These are phyloP conservation scores for Calidris pygmaea DNA, from an alignment of 2,113 vertebrate genomes.

Conservation along the genomic window DNA sequence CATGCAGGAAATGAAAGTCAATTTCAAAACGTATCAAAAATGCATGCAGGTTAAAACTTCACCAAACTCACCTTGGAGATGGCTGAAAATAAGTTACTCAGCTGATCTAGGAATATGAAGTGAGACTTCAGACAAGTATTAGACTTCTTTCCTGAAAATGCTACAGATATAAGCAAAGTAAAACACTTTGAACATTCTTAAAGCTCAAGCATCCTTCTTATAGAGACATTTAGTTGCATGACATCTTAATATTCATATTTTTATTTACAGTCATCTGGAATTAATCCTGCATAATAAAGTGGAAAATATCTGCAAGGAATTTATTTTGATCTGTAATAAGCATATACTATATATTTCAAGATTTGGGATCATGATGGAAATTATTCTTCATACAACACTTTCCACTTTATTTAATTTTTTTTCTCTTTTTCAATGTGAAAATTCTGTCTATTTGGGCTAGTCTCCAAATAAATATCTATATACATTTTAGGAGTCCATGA, in stretches of 20 bases:
- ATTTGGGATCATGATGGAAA: not conserved
- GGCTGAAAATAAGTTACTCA: constrained; percentile 4
- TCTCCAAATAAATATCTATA: not conserved
- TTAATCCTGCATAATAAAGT: not conserved
- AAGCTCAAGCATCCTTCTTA: not conserved
- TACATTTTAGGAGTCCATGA: not conserved
- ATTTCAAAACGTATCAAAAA: constrained; percentile 63
- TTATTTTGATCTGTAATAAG: not conserved
- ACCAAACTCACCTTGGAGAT: constrained; percentile 26
- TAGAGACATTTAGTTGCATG: not conserved
- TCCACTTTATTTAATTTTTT: not conserved
- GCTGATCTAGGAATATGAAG: constrained; percentile 28
- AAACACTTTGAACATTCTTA: not conserved
- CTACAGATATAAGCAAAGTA: not conserved
- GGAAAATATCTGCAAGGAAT: not conserved
- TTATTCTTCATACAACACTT: not conserved
- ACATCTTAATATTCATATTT: not conserved
- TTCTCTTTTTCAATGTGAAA: not conserved
- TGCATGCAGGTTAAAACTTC: constrained; percentile 45
- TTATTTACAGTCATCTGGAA: not conserved
- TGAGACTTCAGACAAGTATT: constrained; percentile 10
- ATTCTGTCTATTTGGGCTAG: not conserved
- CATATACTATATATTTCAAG: not conserved
- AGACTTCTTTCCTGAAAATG: not conserved
- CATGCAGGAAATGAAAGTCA: constrained; percentile 41